Base-by-base conservation (phyloP, 2,888 invertebrate species). In the Drosophila neoperkinsi region DNA sequence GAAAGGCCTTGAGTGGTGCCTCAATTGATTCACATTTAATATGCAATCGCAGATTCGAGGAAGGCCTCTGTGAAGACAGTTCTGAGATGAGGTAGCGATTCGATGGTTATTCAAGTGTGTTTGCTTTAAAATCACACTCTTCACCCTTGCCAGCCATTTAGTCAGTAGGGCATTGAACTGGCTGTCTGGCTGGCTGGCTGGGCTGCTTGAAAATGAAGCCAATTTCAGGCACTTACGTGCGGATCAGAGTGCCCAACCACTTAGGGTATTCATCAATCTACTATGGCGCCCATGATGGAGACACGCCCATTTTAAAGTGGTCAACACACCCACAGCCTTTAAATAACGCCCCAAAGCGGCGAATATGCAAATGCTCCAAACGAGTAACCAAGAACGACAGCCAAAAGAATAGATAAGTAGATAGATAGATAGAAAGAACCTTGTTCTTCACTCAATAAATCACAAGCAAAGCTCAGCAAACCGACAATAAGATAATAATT, bases 391-490 rank as follows among this genome's bases (percentile, higher is more conserved):
- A 67, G 66, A 71, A 62, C 63, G 61, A 81, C 66, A 57, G 65
- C 34, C 61, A 41, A 10, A 41, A 53, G 59, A 76, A 66, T 49
- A 33, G 28, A 18, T 28, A 30, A 25, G 30, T n/a, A 2, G n/a
- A 43, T 13, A 13, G 4, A 25, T 16, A 9, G 25, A 30, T 41
- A n/a, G 16, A 13, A 53, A 66, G 56, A 74, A 68, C 69, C 69
- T 55, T 70, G 65, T 55, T 75, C 79, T 84, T 87, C 82, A 70
- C 88, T 81, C 78, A 81, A 83, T 82, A 84, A 82, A 87, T 87
- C 84, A 84, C 71, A 53, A 34, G 52, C 65, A 53, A 59, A 65
- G 65, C 41, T 46, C 34, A 64, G 4, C 31, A 73, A 70, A 66
- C 75, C 81, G 81, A 68, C 71, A 71, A 62, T 62, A 50, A 50